Base-by-base conservation (phyloP, 2,113 vertebrate genomes). In the Sporophila hypoxantha region DNA sequence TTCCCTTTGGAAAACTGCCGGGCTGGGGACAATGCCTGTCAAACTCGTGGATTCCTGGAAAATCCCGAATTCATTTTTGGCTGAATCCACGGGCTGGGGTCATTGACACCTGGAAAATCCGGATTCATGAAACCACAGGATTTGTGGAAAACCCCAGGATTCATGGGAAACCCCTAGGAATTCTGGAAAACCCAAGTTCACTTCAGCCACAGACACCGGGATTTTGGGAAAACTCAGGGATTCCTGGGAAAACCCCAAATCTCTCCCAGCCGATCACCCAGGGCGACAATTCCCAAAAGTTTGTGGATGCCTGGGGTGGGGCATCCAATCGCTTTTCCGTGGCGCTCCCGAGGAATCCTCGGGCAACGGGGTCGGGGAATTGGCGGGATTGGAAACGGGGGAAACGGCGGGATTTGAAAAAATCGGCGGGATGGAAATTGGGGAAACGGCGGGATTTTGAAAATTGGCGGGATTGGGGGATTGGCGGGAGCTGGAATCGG, bases 341-440 rank as follows among this genome's bases (percentile, higher is more conserved):
- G 1, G 5, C 4, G 23, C 17, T 46, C 26, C 1, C 19, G 2
- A 1, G 22, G 65, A 23, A 17, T 14, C 8, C 5, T 34, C 10
- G 4, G 26, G 37, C 2, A 0, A 12, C 0, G 7, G 39, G 10
- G 14, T 12, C 46, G 2, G 12, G 46, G 46, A 47, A 49, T 36
- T 14, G 0, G 2, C 0, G 2, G 13, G 29, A 9, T 7, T 8
- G 41, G 16, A 42, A 42, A 42, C 4, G 17, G 41, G 41, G 62
- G 53, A 53, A 23, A 36, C 11, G 0, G 1, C 0, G 2, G 10
- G 7, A 15, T 8, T 5, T 0, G 12, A 36, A 17, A 26, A n/a
- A n/a, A n/a, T n/a, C n/a, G n/a, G n/a, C n/a, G n/a, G n/a, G n/a
- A n/a, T n/a, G n/a, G n/a, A n/a, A n/a, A n/a, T n/a, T n/a, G n/a